Conservation (phyloP, 2,797 vertebrate genomes). For the Paedocypris micromegethes region DNA sequence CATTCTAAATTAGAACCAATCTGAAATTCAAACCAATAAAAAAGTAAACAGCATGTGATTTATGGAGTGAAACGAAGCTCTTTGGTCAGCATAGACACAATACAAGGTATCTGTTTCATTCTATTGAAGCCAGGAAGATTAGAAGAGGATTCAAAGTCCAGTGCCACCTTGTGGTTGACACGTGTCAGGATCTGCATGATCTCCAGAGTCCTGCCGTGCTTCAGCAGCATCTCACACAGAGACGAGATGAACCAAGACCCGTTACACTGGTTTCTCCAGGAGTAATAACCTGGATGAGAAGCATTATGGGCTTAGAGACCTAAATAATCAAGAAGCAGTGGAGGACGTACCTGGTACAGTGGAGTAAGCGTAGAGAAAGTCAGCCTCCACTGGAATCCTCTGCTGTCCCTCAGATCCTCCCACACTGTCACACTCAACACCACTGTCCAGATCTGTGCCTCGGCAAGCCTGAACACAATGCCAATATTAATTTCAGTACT, state of each 20-base stretch:
- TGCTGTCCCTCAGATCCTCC: slow-evolving; percentile 45
- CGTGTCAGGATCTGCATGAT: slow-evolving; percentile 86
- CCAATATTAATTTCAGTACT: background rate
- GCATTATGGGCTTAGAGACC: too few species aligned
- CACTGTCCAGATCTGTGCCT: slow-evolving; percentile 71
- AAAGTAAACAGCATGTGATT: slow-evolving; percentile 3
- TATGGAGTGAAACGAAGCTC: slow-evolving; percentile 77
- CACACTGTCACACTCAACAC: slow-evolving; percentile 72
- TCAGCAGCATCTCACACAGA: slow-evolving; percentile 71
- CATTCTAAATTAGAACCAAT: too few species aligned
- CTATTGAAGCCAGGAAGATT: slow-evolving; percentile 58
- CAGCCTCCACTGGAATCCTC: slow-evolving; percentile 88
- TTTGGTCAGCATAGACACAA: slow-evolving; percentile 92
- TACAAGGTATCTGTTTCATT: slow-evolving; percentile 89
- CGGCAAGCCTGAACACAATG: slow-evolving; percentile 75
- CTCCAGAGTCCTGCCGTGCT: slow-evolving; percentile 67
- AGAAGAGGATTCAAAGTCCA: slow-evolving; percentile 75
- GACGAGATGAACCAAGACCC: slow-evolving; percentile 94
- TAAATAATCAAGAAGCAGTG: background rate
- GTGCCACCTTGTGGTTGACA: slow-evolving; percentile 82
- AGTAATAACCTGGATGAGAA: slow-evolving; percentile 75
- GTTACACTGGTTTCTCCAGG: slow-evolving; percentile 79
- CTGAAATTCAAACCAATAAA: too few species aligned
- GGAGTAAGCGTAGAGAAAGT: slow-evolving; percentile 88
- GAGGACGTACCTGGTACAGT: slow-evolving; percentile 75